Percentiles rank a stretch among this genome's conserved stretches.
phyloP scores from a whole-genome alignment of 1,140 invertebrate species.

The Scylla paramamosain region DNA sequence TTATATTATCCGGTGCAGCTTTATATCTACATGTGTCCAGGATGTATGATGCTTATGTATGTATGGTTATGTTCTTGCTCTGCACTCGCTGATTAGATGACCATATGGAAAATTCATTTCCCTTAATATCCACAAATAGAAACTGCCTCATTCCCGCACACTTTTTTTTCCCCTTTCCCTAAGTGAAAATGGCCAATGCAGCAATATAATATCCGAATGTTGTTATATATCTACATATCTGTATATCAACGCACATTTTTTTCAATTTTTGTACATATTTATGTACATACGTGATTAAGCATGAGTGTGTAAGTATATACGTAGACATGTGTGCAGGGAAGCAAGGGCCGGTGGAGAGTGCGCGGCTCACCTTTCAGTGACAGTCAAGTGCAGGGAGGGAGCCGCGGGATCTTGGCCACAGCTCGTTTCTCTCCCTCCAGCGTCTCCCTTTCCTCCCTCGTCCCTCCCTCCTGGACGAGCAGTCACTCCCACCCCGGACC shows the following conservation, averaged over 20 bases:
- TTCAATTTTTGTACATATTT: conserved; percentile 27
- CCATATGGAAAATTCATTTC: not conserved
- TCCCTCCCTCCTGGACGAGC: not conserved
- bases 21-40: not conserved
- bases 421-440: conserved; percentile 9
- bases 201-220: too few species aligned
- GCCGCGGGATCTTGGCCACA: not conserved
- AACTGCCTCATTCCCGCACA: too few species aligned
- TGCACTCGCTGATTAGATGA: not conserved
- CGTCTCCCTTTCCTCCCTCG: not conserved
- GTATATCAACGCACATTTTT: too few species aligned
- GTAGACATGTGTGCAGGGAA: not conserved
- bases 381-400: not conserved
- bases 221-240: too few species aligned
- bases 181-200: too few species aligned
- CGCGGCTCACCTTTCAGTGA: not conserved
- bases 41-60: not conserved
- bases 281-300: conserved; percentile 1
- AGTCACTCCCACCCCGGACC: not conserved
- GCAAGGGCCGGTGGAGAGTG: not conserved
- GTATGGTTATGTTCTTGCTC: not conserved
- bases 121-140: not conserved
- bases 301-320: not conserved
- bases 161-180: too few species aligned
- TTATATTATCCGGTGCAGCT: not conserved